Evolutionary conservation across 1,140 invertebrate genomes (phyloP).

Genomic region (Drosophila orosa): DNA sequence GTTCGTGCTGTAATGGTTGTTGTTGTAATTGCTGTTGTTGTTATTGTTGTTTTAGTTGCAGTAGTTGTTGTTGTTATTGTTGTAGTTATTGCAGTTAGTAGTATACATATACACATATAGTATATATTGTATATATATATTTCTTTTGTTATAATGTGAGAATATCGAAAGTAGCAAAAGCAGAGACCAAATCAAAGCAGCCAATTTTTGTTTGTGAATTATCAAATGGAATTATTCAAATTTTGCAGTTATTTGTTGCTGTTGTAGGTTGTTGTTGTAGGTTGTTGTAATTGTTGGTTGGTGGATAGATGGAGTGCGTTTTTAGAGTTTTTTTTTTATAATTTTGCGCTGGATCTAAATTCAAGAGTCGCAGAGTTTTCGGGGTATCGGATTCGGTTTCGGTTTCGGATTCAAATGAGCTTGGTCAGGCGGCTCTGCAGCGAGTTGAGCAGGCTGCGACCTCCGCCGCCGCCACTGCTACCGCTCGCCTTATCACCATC

Average conservation of each 20-base stretch:
- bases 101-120: not conserved
- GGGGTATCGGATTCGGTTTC: constrained; percentile 10
- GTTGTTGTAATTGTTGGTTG: constrained; percentile 16
- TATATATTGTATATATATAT: constrained; percentile 21
- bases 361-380: constrained; percentile 13
- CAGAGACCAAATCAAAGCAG: constrained; percentile 73
- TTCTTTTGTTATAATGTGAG: constrained; percentile 6
- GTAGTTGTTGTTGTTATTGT: constrained; percentile 2
- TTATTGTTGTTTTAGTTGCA: constrained; percentile 28
- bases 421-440: constrained; percentile 80
- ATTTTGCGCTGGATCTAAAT: constrained; percentile 25
- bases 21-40: constrained; percentile 40
- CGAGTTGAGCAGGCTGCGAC: constrained; percentile 71
- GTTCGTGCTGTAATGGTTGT: constrained; percentile 47
- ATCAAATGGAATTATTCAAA: constrained; percentile 38
- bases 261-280: constrained; percentile 12
- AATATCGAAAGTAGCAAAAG: constrained; percentile 57
- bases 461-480: constrained; percentile 27
- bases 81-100: constrained; percentile 33
- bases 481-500: constrained; percentile 36
- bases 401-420: constrained; percentile 63
- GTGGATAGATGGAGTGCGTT: constrained; percentile 34
- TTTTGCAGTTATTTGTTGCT: constrained; percentile 39
- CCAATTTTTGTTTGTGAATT: constrained; percentile 53
- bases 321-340: not conserved